phyloP scores from a whole-genome alignment of 1,140 invertebrate genomes.

The Drosophila prosaltans region DNA sequence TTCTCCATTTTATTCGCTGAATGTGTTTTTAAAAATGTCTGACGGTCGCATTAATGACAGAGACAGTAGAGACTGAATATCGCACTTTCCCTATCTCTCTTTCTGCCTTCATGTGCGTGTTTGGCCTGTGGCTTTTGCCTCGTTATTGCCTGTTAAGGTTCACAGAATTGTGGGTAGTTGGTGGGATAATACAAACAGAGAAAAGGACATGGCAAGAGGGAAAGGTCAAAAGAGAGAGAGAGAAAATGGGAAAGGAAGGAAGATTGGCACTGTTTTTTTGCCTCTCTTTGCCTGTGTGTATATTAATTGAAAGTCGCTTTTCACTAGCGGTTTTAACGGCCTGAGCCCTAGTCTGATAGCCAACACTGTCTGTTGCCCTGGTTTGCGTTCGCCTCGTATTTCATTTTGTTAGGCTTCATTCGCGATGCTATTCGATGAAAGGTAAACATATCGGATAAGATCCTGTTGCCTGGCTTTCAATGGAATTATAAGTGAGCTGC shows the following conservation, averaged over 20 bases:
- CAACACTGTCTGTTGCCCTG: conserved; percentile 8
- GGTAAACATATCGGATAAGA: conserved; percentile 51
- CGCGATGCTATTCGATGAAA: conserved; percentile 48
- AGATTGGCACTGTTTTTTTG: conserved; percentile 26
- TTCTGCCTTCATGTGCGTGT: conserved; percentile 27
- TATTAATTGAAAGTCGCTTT: conserved; percentile 70
- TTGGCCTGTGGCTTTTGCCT: conserved; percentile 70
- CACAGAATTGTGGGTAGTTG: conserved; percentile 50
- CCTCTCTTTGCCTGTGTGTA: conserved; percentile 10
- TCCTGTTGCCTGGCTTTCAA: conserved; percentile 34
- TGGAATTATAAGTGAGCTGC: conserved; percentile 17
- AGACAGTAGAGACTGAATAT: conserved; percentile 12
- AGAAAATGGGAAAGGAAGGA: conserved; percentile 34
- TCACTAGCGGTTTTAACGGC: conserved; percentile 55
- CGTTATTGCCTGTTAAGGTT: conserved; percentile 76
- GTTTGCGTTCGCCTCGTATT: neutral
- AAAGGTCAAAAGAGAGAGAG: conserved; percentile 29
- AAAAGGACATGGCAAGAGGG: conserved; percentile 35
- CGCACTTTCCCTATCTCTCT: neutral
- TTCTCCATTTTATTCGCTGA: conserved; percentile 40
- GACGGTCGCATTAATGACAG: conserved; percentile 54
- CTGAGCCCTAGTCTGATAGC: conserved; percentile 16
- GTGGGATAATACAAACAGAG: conserved; percentile 5
- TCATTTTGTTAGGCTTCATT: conserved; percentile 28
- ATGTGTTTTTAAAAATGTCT: conserved; percentile 73